Percentiles rank a stretch among this genome's conserved stretches.
Conservation (phyloP, 2,113 vertebrate species). For the Nyctibius bracteatus region DNA sequence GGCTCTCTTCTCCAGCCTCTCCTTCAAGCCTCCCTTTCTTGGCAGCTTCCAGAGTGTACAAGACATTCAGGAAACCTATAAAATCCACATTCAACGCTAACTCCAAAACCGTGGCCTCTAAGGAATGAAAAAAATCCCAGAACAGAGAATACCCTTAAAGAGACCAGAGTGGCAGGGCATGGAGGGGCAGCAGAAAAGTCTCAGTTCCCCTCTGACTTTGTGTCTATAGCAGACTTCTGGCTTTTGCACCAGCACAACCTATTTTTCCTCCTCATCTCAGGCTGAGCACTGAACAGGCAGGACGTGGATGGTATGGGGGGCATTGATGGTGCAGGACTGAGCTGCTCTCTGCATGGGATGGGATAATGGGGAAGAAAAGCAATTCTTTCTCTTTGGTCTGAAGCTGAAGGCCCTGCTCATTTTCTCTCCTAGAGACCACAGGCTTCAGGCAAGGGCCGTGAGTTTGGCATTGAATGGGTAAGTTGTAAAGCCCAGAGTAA, state of each 20-base stretch:
- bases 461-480: not conserved
- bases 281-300: not conserved
- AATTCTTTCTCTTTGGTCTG: not conserved
- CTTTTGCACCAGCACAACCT: not conserved
- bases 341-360: not conserved
- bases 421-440: not conserved
- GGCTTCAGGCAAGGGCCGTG: not conserved
- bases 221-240: not conserved
- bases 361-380: not conserved
- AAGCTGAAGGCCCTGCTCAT: not conserved
- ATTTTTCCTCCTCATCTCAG: not conserved
- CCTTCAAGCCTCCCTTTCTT: not conserved
- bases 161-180: not conserved
- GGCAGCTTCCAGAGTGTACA: slow-evolving; percentile 8
- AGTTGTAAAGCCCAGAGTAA: not conserved
- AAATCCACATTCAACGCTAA: slow-evolving; percentile 22
- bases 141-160: slow-evolving; percentile 33
- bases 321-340: not conserved
- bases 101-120: not conserved
- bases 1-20: not conserved
- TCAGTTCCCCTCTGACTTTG: not conserved
- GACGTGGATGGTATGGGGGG: not conserved
- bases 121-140: not conserved
- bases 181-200: not conserved
- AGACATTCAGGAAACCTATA: not conserved